These are phyloP conservation scores for Urophycis tenuis DNA, from an alignment of 2,797 vertebrate species.

Conservation along the genomic window DNA sequence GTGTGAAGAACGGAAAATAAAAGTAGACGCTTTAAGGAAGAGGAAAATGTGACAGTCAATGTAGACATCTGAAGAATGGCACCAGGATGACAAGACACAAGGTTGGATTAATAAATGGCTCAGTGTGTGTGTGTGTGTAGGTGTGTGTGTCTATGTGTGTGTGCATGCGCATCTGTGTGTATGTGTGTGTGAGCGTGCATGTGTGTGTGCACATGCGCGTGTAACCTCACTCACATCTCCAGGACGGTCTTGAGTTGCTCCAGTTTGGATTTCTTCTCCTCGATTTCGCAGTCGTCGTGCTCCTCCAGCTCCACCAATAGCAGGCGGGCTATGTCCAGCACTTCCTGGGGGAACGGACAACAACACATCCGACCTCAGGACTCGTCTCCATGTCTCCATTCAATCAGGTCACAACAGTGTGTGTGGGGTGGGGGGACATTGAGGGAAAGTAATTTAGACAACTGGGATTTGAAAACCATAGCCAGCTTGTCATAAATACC, in stretches of 20 bases:
- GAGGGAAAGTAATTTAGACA: background rate
- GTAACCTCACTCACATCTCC: slow-evolving; percentile 84
- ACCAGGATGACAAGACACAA: slow-evolving; percentile 17
- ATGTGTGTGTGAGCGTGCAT: background rate
- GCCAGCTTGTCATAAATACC: background rate
- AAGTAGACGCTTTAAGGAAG: slow-evolving; percentile 18
- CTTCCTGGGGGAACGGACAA: slow-evolving; percentile 73
- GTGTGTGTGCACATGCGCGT: slow-evolving; percentile 5
- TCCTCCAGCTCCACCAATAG: slow-evolving; percentile 83
- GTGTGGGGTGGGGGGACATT: background rate
- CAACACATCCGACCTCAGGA: background rate
- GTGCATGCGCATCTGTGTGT: background rate
- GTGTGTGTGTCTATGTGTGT: slow-evolving; percentile 3
- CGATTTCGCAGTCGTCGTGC: slow-evolving; percentile 85
- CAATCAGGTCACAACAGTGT: background rate
- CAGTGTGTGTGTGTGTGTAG: background rate
- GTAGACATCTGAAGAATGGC: slow-evolving; percentile 16
- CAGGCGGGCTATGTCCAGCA: slow-evolving; percentile 90
- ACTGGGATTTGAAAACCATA: background rate
- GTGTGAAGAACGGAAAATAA: background rate
- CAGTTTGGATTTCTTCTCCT: slow-evolving; percentile 92
- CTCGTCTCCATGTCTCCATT: background rate
- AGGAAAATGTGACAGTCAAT: slow-evolving; percentile 17
- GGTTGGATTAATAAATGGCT: slow-evolving; percentile 12
- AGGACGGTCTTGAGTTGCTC: slow-evolving; percentile 95